Conservation (phyloP, 2,797 vertebrate species). For the Catamblyrhynchus diadema region DNA sequence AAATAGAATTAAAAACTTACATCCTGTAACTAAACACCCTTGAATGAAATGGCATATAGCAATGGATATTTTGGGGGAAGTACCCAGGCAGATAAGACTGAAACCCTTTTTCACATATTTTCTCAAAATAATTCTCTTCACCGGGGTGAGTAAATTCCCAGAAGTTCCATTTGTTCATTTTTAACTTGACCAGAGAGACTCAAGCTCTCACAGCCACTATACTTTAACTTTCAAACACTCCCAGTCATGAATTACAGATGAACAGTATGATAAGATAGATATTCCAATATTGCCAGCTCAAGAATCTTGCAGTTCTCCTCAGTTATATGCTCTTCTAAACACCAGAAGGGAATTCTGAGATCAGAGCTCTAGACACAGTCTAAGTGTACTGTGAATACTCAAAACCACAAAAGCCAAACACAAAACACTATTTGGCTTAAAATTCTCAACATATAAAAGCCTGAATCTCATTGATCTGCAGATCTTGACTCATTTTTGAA, state of each 20-base stretch:
- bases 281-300: neutral
- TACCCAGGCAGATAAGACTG: neutral
- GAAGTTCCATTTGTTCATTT: neutral
- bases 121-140: neutral
- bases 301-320: neutral
- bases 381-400: neutral
- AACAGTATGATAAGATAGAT: neutral
- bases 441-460: neutral
- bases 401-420: neutral
- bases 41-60: neutral
- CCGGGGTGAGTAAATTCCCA: neutral
- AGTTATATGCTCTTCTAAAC: neutral
- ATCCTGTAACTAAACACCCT: neutral
- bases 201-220: neutral
- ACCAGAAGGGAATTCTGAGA: neutral
- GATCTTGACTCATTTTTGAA: neutral
- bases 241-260: neutral
- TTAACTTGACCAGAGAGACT: neutral
- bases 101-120: neutral
- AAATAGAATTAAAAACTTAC: neutral
- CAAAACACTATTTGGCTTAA: neutral
- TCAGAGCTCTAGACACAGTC: neutral
- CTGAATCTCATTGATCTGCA: neutral
- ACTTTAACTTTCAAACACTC: neutral
- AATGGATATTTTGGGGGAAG: neutral